Conservation (phyloP, 2,113 vertebrate species). For the Leucoraja erinaceus region DNA sequence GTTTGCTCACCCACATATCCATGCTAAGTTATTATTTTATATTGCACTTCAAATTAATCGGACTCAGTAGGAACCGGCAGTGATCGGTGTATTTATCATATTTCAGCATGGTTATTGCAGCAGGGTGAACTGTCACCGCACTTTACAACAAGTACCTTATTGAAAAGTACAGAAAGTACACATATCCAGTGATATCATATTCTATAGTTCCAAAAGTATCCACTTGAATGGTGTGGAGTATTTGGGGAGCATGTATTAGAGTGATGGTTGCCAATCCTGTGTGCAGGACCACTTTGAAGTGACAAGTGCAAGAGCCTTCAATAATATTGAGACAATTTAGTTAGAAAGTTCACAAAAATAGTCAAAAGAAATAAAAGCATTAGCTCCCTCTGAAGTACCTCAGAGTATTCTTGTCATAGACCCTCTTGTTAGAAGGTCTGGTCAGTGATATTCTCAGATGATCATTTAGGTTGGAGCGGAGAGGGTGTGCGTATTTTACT, state of each 20-base stretch:
- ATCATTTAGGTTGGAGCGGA: too few relatives aligned
- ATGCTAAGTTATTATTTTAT: neutral
- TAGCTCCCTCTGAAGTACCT: too few relatives aligned
- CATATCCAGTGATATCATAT: neutral
- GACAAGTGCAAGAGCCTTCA: too few relatives aligned
- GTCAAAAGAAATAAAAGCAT: too few relatives aligned
- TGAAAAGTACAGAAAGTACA: neutral
- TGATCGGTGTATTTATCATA: neutral
- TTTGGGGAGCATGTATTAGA: neutral
- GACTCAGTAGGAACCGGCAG: neutral
- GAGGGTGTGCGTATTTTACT: too few relatives aligned
- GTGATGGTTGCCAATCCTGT: too few relatives aligned
- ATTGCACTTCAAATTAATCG: neutral
- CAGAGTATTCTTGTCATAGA: too few relatives aligned
- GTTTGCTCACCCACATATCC: neutral
- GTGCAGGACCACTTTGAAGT: too few relatives aligned
- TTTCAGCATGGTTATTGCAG: neutral
- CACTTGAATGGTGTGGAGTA: neutral
- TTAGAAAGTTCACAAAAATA: too few relatives aligned
- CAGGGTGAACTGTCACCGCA: neutral
- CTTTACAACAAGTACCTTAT: neutral
- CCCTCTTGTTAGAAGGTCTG: too few relatives aligned
- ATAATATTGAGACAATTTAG: too few relatives aligned
- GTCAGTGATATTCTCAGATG: too few relatives aligned
- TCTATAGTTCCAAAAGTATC: neutral